Conservation (phyloP, 1,140 invertebrate species). For the Andrena cerasifolii region DNA sequence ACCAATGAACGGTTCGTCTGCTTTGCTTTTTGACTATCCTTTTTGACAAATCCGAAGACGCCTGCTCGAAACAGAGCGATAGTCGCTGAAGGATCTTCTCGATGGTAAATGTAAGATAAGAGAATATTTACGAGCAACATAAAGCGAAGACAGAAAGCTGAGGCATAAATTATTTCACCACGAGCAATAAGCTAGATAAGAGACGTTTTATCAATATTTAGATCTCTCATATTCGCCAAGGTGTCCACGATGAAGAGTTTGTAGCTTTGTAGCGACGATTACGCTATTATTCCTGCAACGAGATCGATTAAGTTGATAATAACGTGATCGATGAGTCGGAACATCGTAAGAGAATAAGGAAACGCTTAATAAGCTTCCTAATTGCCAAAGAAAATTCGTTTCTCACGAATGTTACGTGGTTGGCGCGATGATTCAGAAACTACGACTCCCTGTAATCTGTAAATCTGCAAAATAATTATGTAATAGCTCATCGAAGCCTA, state of each 20-base stretch:
- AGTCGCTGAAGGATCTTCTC: background rate
- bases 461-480: constrained; percentile 33
- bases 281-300: background rate
- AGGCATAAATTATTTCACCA: constrained; percentile 37
- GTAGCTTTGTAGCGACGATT: background rate
- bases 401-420: background rate
- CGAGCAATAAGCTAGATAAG: constrained; percentile 3
- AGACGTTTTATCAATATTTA: background rate
- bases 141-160: background rate
- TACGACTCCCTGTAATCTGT: constrained; percentile 4
- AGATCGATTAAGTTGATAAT: background rate
- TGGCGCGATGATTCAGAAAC: constrained; percentile 8
- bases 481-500: constrained; percentile 12
- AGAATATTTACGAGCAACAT: background rate
- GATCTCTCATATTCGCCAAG: background rate
- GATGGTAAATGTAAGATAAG: background rate
- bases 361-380: background rate
- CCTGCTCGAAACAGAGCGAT: no score
- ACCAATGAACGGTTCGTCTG: no score
- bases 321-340: background rate
- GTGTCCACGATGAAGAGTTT: background rate
- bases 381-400: background rate
- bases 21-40: no score
- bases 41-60: no score
- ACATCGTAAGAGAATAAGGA: background rate